These are phyloP conservation scores for Drosophila nigromelanica DNA, from an alignment of 1,140 invertebrate species.

Conservation along the genomic window DNA sequence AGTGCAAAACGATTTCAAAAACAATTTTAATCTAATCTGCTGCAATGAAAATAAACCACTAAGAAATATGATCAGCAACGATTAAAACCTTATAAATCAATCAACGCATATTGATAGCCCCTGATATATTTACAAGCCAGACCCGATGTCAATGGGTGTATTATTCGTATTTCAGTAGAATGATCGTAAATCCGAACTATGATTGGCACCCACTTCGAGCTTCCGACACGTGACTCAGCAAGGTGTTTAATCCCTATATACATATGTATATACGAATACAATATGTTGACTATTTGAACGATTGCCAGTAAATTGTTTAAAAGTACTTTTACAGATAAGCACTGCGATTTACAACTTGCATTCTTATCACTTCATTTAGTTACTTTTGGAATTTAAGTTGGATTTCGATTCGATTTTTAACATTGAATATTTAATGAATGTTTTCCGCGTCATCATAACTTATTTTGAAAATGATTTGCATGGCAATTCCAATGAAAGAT, in stretches of 20 bases:
- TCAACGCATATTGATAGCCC: constrained; percentile 65
- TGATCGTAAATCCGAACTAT: constrained; percentile 23
- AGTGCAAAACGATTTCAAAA: constrained; percentile 52
- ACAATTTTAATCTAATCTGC: constrained; percentile 66
- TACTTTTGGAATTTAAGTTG: neutral
- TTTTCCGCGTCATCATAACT: constrained; percentile 19
- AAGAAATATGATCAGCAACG: constrained; percentile 58
- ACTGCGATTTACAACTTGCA: constrained; percentile 46
- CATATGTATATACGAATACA: neutral
- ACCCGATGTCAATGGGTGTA: constrained; percentile 5
- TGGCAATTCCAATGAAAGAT: constrained; percentile 43
- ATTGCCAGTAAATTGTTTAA: constrained; percentile 44
- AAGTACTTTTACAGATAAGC: constrained; percentile 39
- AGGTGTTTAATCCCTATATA: constrained; percentile 30
- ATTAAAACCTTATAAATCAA: constrained; percentile 70
- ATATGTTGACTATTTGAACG: constrained; percentile 52
- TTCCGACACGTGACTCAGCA: constrained; percentile 28
- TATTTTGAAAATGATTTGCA: constrained; percentile 39
- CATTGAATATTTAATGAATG: constrained; percentile 19
- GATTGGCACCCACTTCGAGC: constrained; percentile 12
- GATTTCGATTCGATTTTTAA: neutral
- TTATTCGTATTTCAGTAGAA: constrained; percentile 22
- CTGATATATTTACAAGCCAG: constrained; percentile 65
- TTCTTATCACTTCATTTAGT: constrained; percentile 5
- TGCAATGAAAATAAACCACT: constrained; percentile 22